Evolutionary conservation across 2,888 invertebrate species (phyloP).

Genomic region (Polia nebulosa): DNA sequence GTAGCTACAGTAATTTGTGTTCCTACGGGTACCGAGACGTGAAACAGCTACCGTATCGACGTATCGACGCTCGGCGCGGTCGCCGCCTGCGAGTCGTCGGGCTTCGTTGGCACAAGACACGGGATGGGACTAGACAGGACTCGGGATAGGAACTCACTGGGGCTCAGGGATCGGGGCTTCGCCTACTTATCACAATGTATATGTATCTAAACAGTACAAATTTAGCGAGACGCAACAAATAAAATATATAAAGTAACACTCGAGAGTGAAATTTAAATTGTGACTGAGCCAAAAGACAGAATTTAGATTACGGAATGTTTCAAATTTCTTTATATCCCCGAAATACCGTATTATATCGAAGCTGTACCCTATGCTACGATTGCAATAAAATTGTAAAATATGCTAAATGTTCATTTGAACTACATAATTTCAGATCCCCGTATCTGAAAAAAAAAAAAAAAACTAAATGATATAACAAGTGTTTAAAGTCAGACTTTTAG

Average conservation of each 20-base stretch:
- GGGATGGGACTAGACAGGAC: constrained; percentile 89
- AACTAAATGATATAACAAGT: constrained; percentile 87
- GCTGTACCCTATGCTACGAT: constrained; percentile 80
- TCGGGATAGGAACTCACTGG: constrained; percentile 83
- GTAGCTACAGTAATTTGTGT: constrained; percentile 74
- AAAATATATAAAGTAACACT: constrained; percentile 68
- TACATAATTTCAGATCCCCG: constrained; percentile 84
- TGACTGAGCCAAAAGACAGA: constrained; percentile 77
- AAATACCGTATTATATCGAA: constrained; percentile 76
- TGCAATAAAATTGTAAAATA: constrained; percentile 81
- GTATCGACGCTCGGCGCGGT: constrained; percentile 48
- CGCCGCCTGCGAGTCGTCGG: constrained; percentile 77
- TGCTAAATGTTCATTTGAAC: constrained; percentile 81
- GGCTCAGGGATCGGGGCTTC: constrained; percentile 76
- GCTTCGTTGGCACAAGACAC: constrained; percentile 89
- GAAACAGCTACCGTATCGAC: constrained; percentile 63
- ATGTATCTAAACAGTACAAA: constrained; percentile 54
- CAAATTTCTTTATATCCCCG: constrained; percentile 82
- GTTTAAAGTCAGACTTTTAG: constrained; percentile 91
- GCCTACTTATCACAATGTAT: constrained; percentile 63
- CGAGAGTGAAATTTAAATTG: constrained; percentile 64
- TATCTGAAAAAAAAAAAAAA: constrained; percentile 85
- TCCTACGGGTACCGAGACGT: constrained; percentile 76
- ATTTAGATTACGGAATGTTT: constrained; percentile 88
- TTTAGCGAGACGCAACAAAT: constrained; percentile 64